Conservation (phyloP, 2,888 invertebrate genomes). For the Geotrupes spiniger region DNA sequence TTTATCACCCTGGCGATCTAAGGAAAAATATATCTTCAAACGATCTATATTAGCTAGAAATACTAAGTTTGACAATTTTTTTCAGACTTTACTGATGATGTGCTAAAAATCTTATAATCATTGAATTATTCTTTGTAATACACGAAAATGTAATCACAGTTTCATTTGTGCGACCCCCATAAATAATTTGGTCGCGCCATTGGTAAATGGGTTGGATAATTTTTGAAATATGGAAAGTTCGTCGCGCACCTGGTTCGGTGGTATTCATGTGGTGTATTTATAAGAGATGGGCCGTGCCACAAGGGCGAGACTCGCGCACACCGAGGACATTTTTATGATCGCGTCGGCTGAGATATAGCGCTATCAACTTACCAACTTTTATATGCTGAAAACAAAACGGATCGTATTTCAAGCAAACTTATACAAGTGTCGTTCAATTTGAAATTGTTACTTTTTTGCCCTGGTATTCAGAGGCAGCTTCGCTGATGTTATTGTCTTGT, state of each 20-base stretch:
- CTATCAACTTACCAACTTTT: constrained; percentile 52
- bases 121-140: too few relatives aligned
- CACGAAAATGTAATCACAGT: too few relatives aligned
- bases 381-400: constrained; percentile 51
- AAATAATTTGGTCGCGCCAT: too few relatives aligned
- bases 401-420: constrained; percentile 48
- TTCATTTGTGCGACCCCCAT: too few relatives aligned
- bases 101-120: too few relatives aligned
- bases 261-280: constrained; percentile 36
- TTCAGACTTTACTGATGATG: too few relatives aligned
- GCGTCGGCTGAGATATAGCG: constrained; percentile 51
- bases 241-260: constrained; percentile 22
- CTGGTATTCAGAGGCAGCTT: constrained; percentile 5
- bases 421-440: constrained; percentile 47
- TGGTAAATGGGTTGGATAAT: constrained; percentile 4
- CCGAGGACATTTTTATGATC: constrained; percentile 51
- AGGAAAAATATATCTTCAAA: too few relatives aligned
- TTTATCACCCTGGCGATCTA: too few relatives aligned
- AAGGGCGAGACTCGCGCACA: constrained; percentile 43
- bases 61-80: too few relatives aligned
- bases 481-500: constrained; percentile 5
- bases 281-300: constrained; percentile 33
- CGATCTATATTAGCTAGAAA: too few relatives aligned
- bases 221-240: constrained; percentile 22
- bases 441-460: constrained; percentile 41